A percentile compares a stretch with the other conserved stretches of the same genome.
These are phyloP conservation scores for Hemiscyllium ocellatum DNA, from an alignment of 2,113 vertebrate species.

Conservation along the genomic window DNA sequence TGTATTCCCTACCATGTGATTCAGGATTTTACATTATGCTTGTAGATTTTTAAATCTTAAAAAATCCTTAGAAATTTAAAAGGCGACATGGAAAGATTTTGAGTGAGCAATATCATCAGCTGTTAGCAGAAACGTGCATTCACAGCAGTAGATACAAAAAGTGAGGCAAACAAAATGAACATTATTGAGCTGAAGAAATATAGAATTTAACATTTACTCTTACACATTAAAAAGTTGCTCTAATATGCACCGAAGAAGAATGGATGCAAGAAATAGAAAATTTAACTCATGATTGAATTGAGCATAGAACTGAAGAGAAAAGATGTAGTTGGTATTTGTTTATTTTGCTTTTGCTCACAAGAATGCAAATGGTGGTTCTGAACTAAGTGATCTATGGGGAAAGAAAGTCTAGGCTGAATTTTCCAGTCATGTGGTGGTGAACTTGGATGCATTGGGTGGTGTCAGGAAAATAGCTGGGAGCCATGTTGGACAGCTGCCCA, in stretches of 20 bases:
- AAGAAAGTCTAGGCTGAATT: neutral
- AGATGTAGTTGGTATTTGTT: neutral
- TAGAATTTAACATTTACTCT: neutral
- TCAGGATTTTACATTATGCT: too few species aligned
- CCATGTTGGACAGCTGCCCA: neutral
- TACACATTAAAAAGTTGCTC: neutral
- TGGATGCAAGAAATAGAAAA: neutral
- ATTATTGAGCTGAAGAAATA: neutral
- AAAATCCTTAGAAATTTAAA: neutral
- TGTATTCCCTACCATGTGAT: neutral
- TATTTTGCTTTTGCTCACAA: neutral
- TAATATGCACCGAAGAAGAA: neutral
- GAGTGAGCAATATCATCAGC: neutral
- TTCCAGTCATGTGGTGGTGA: neutral
- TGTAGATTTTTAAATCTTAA: neutral
- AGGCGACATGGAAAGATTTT: neutral
- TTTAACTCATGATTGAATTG: neutral
- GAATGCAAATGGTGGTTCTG: neutral
- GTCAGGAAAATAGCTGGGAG: neutral
- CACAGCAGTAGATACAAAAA: neutral
- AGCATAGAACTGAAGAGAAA: neutral
- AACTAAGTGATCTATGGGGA: neutral
- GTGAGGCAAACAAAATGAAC: neutral
- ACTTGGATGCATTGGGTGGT: neutral
- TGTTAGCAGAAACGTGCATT: neutral